Evolutionary conservation across 2,113 vertebrate genomes (phyloP).

Genomic region (Chlorocebus sabaeus): DNA sequence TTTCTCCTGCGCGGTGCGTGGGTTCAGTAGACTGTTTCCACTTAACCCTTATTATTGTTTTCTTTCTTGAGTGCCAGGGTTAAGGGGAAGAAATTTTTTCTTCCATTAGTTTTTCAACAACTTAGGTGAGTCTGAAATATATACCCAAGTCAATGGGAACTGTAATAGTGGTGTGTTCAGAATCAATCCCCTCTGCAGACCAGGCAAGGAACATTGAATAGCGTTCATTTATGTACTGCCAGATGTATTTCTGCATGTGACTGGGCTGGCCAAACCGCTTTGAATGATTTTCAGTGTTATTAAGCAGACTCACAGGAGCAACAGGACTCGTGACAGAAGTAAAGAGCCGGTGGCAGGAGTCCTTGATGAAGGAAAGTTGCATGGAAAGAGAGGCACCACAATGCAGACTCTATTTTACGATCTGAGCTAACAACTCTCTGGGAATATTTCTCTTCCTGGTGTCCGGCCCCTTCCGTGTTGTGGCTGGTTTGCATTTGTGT

Average conservation of each 20-base stretch:
- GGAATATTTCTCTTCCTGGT: constrained; percentile 57
- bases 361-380: constrained; percentile 24
- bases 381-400: not conserved
- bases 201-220: not conserved
- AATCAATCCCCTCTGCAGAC: constrained; percentile 24
- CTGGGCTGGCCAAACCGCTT: not conserved
- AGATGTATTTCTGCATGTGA: constrained; percentile 56
- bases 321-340: constrained; percentile 28
- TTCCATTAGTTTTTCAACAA: constrained; percentile 57
- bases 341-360: constrained; percentile 29
- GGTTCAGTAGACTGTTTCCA: constrained; percentile 57
- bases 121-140: constrained; percentile 52
- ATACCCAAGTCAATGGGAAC: constrained; percentile 44
- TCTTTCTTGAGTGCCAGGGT: not conserved
- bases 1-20: not conserved
- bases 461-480: constrained; percentile 66
- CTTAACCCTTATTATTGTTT: constrained; percentile 55
- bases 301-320: constrained; percentile 33
- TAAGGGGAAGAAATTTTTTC: not conserved
- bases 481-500: constrained; percentile 79
- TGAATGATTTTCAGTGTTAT: constrained; percentile 55
- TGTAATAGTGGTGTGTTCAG: constrained; percentile 31
- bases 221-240: constrained; percentile 6
- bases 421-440: constrained; percentile 46
- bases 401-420: constrained; percentile 49